Percentiles rank a stretch among this genome's conserved stretches.
phyloP scores from a whole-genome alignment of 2,888 invertebrate genomes.

The Torymus auratus region DNA sequence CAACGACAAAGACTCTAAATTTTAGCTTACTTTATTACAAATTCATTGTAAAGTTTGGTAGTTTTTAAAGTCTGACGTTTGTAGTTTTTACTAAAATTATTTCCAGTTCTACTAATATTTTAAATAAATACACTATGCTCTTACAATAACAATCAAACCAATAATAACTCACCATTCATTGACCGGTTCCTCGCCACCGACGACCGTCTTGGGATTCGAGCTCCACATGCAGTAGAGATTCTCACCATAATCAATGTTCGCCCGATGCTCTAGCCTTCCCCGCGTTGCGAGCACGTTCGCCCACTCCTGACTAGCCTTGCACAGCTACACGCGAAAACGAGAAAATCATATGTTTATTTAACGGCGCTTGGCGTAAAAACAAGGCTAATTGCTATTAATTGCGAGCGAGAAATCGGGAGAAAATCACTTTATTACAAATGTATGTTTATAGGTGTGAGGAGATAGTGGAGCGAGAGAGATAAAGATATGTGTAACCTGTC shows the following conservation, averaged over 20 bases:
- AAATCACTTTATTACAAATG: neutral
- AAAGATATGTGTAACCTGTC: slow-evolving; percentile 76
- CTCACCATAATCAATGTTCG: slow-evolving; percentile 88
- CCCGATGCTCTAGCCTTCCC: slow-evolving; percentile 85
- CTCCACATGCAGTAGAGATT: slow-evolving; percentile 89
- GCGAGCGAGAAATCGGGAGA: neutral
- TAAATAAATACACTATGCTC: too few species aligned
- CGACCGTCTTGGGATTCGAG: slow-evolving; percentile 82
- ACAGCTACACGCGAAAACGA: slow-evolving; percentile 73
- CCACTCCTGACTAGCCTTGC: slow-evolving; percentile 85
- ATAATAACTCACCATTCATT: slow-evolving; percentile 83
- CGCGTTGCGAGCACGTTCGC: slow-evolving; percentile 83
- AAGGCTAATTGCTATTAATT: slow-evolving; percentile 42
- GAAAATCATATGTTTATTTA: slow-evolving; percentile 9
- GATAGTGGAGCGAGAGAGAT: neutral
- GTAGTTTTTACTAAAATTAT: too few species aligned
- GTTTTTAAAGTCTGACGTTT: too few species aligned
- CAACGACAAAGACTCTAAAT: too few species aligned
- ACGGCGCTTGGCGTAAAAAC: neutral
- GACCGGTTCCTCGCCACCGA: slow-evolving; percentile 85
- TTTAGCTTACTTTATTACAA: too few species aligned
- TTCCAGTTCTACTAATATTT: too few species aligned
- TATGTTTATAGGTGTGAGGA: neutral
- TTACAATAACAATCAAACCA: neutral
- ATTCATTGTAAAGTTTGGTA: too few species aligned